Evolutionary conservation across 2,113 vertebrate genomes (phyloP).

Genomic region (Oxygymnocypris stewartii): DNA sequence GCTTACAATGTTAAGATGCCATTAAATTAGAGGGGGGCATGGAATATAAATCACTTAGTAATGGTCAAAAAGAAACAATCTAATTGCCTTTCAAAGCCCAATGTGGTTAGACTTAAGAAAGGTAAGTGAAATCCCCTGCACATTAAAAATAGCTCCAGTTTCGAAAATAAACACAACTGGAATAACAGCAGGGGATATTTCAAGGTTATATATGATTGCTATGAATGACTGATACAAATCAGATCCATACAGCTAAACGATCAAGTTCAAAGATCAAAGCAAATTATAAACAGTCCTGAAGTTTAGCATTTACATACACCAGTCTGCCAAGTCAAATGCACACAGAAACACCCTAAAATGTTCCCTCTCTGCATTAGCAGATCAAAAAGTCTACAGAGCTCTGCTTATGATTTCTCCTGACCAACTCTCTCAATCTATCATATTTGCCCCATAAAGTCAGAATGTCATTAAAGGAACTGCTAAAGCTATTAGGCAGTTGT

Average conservation of each 20-base stretch:
- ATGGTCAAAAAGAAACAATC: not conserved
- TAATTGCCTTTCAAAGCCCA: not conserved
- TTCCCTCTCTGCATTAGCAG: slow-evolving; percentile 8
- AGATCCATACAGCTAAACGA: not conserved
- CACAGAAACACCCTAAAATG: not conserved
- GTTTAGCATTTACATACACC: slow-evolving; percentile 14
- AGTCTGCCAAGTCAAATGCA: slow-evolving; percentile 16
- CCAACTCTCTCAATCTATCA: slow-evolving; percentile 27
- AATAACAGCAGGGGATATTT: not conserved
- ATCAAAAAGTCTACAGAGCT: not conserved
- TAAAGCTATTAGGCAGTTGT: slow-evolving; percentile 44
- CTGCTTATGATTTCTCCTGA: not conserved
- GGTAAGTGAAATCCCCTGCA: not conserved
- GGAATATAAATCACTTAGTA: not conserved
- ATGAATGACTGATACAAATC: not conserved
- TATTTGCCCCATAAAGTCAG: slow-evolving; percentile 21
- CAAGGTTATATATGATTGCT: too few species aligned
- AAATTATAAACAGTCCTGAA: slow-evolving; percentile 19
- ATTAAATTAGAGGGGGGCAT: not conserved
- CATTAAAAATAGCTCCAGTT: not conserved
- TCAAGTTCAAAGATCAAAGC: not conserved
- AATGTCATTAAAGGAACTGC: slow-evolving; percentile 53
- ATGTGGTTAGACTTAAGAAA: not conserved
- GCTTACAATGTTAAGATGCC: slow-evolving; percentile 27
- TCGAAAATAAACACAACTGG: not conserved